Percentiles rank a stretch among this genome's conserved stretches.
Conservation (phyloP, 2,888 invertebrate genomes). For the Carcina quercana region DNA sequence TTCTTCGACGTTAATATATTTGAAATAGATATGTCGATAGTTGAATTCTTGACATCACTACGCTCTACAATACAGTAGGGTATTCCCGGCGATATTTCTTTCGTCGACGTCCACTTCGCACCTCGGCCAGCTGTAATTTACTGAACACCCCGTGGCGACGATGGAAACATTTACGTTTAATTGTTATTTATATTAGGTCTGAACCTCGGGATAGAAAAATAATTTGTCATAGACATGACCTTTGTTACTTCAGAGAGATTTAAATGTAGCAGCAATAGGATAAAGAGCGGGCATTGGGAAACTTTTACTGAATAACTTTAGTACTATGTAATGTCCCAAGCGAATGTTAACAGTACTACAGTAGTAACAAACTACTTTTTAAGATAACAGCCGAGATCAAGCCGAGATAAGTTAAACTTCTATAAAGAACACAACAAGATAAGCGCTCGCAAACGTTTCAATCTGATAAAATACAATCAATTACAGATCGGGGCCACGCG, state of each 20-base stretch:
- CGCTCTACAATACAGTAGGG: constrained; percentile 27
- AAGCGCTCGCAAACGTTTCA: neutral
- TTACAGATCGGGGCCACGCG: constrained; percentile 28
- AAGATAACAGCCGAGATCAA: no score
- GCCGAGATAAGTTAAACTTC: no score
- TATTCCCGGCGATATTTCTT: constrained; percentile 62
- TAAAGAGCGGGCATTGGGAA: no score
- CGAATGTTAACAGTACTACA: no score
- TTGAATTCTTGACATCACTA: no score
- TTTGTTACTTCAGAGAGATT: no score
- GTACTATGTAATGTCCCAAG: no score
- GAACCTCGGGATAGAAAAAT: no score
- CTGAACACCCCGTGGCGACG: constrained; percentile 25
- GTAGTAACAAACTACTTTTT: no score
- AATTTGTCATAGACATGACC: no score
- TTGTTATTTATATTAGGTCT: constrained; percentile 44
- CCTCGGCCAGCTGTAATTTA: constrained; percentile 35
- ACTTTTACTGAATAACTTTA: no score
- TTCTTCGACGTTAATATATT: neutral
- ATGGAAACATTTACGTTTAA: constrained; percentile 55
- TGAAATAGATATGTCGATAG: neutral
- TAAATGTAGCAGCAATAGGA: no score
- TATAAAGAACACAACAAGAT: neutral
- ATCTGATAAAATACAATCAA: constrained; percentile 25
- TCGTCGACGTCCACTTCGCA: constrained; percentile 35